Conservation (phyloP, 2,797 vertebrate species). For the Micromesistius poutassou region DNA sequence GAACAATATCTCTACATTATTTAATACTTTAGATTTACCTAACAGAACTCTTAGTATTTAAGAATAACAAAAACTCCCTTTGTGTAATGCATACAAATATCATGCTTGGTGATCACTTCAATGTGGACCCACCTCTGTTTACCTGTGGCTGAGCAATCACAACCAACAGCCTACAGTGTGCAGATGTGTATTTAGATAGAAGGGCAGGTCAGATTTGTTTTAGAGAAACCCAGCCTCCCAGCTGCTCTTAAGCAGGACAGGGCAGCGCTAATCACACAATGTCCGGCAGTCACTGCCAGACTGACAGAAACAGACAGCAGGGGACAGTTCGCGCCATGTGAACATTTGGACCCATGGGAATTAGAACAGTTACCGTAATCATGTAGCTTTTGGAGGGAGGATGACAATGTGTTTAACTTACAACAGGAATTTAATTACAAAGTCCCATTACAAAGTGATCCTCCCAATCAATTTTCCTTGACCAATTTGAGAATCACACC, state of each 20-base stretch:
- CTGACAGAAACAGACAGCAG: background rate
- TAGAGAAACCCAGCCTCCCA: background rate
- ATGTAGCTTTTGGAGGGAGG: background rate
- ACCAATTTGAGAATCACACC: background rate
- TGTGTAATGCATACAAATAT: background rate
- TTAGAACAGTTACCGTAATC: background rate
- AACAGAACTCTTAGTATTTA: background rate
- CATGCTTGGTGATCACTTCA: background rate
- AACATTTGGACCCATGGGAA: background rate
- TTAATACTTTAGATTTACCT: background rate
- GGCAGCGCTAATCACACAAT: background rate
- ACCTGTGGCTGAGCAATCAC: background rate
- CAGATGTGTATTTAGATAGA: background rate
- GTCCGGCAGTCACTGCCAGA: background rate
- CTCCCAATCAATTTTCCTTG: too few species aligned
- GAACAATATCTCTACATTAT: background rate
- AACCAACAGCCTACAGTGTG: background rate
- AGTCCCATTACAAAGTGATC: background rate
- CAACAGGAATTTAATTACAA: background rate
- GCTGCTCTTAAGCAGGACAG: background rate
- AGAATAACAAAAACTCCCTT: background rate
- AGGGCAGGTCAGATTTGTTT: background rate
- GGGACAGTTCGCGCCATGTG: background rate
- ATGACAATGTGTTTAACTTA: background rate
- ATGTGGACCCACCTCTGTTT: background rate